Evolutionary conservation across 2,797 vertebrate species (phyloP).

Genomic region (Botia almorhae): DNA sequence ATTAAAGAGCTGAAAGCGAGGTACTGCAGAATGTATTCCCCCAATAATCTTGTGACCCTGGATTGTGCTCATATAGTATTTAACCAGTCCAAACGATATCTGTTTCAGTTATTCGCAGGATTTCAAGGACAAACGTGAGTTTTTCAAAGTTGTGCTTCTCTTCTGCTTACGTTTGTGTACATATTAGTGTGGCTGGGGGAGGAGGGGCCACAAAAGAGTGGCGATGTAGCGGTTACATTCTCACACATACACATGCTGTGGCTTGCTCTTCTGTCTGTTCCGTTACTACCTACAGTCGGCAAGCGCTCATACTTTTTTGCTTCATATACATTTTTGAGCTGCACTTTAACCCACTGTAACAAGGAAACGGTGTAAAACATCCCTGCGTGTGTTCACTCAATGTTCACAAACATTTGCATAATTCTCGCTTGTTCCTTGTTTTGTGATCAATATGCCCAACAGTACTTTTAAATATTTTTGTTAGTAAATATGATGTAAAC

Average conservation of each 20-base stretch:
- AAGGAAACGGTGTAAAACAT: constrained; percentile 13
- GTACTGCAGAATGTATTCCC: constrained; percentile 70
- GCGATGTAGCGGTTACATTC: too few relatives aligned
- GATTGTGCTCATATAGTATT: constrained; percentile 34
- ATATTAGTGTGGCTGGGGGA: constrained; percentile 9
- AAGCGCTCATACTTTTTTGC: too few relatives aligned
- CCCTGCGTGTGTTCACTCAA: background rate
- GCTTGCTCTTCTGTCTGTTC: too few relatives aligned
- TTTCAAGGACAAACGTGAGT: constrained; percentile 89
- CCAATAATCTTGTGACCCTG: constrained; percentile 35
- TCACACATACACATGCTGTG: background rate
- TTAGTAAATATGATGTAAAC: too few relatives aligned
- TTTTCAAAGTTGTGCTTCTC: background rate
- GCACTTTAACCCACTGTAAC: background rate
- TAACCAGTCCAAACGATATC: constrained; percentile 12
- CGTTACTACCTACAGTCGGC: too few relatives aligned
- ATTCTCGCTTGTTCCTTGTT: background rate
- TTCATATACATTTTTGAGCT: background rate
- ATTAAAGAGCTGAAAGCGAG: constrained; percentile 87
- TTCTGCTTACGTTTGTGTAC: constrained; percentile 2
- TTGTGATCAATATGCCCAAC: constrained; percentile 16
- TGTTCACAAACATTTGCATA: background rate
- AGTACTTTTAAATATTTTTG: too few relatives aligned
- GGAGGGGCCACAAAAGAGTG: constrained; percentile 26
- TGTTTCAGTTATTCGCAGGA: constrained; percentile 83